Evolutionary conservation across 2,113 vertebrate genomes (phyloP), one percentile per base, ranked within the genome.

Genomic region (Phalacrocorax pelagicus): DNA sequence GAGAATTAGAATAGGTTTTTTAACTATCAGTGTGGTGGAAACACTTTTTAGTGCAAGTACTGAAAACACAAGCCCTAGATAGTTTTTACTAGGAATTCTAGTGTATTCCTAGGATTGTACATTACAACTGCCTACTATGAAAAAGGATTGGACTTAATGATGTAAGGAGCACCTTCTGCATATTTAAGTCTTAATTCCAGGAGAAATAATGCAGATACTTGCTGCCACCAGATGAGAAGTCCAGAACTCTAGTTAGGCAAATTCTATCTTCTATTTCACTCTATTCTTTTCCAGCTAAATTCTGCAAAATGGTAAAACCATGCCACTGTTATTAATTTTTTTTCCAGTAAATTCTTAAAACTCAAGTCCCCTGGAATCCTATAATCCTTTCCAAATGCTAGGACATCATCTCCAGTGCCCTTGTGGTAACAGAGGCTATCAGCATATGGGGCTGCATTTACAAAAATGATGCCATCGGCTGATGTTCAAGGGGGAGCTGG

Each of bases 401-500:
- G 46, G 27, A 61, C 57, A 22, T 32, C 8, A 55, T 27, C 13
- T 61, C 44, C 49, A 61, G 23, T 47, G 22, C 5, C 44, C 27
- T 55, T 34, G 15, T 38, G 46, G 20, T 57, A 36, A 42, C 44
- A 55, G 23, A 81, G 26, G 11, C 46, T 65, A 47, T 29, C 23
- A 0, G 0, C 40, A 20, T 74, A 30, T 15, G 6, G 27, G 22
- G 9, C 9, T 70, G 11, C 1, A 1, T 59, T 66, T 65, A 24
- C 15, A 51, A 34, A 84, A 74, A 21, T 23, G 2, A 36, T 1
- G 0, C 21, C 34, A 52, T 26, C 30, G 62, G 15, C 27, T 49
- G 54, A 70, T 0, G 0, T 2, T 0, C 27, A 34, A n/a, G 49
- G 2, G 22, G 20, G 3, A 69, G 6, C 12, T n/a, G 49, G 9